Base-by-base conservation (phyloP, 2,888 invertebrate genomes). In the Zhuqinia jingwanae region DNA sequence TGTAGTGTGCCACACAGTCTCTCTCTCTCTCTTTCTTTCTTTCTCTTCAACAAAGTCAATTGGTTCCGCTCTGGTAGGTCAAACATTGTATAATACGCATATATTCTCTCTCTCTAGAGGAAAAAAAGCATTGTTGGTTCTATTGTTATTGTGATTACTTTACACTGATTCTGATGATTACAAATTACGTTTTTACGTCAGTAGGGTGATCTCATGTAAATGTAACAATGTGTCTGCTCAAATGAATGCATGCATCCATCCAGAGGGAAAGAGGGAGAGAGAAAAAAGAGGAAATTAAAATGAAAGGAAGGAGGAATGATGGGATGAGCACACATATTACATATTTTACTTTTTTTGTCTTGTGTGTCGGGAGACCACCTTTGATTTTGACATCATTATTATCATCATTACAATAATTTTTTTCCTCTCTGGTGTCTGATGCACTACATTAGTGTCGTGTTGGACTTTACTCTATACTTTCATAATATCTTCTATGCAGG, bases 21-120 rank as follows among this genome's bases (percentile, higher is more conserved):
- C n/a, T 15, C 65, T n/a, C n/a, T n/a, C n/a, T n/a, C n/a, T n/a
- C n/a, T n/a, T n/a, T n/a, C n/a, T n/a, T n/a, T n/a, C n/a, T n/a
- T n/a, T n/a, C n/a, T n/a, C n/a, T n/a, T n/a, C n/a, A n/a, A n/a
- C n/a, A n/a, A 63, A 86, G 76, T 84, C 88, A 87, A 90, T 90
- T 90, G 82, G 90, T 87, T 89, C 85, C 90, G 89, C 90, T 90
- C 88, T 87, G 90, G 90, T 90, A 89, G 90, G 90, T 90, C 89
- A 90, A 87, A 89, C 87, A 76, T 76, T 83, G 75, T 75, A n/a
- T n/a, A n/a, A n/a, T n/a, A n/a, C n/a, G n/a, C n/a, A n/a, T n/a
- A n/a, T n/a, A n/a, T n/a, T n/a, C n/a, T n/a, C n/a, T n/a, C n/a
- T n/a, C n/a, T n/a, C n/a, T n/a, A n/a, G n/a, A n/a, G n/a, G n/a